phyloP scores from a whole-genome alignment of 2,888 invertebrate genomes.

The Notodonta dromedarius region DNA sequence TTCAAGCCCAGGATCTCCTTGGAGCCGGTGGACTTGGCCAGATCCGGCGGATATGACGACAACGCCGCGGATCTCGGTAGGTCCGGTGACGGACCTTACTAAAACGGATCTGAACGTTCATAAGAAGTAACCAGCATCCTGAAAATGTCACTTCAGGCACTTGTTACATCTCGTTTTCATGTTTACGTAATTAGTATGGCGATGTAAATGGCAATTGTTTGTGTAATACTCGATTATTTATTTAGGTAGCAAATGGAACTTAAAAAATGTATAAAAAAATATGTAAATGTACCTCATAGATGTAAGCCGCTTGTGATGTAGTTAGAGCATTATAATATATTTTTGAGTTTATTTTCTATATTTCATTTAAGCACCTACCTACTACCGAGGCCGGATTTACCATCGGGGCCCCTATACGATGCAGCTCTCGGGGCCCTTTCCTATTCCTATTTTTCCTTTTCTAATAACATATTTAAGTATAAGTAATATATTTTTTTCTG shows the following conservation, averaged over 20 bases:
- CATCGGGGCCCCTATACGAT: too few species aligned
- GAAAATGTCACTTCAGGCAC: background rate
- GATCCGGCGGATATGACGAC: conserved; percentile 62
- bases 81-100: conserved; percentile 66
- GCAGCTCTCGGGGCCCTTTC: too few species aligned
- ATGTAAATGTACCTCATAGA: conserved; percentile 36
- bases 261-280: conserved; percentile 50
- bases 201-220: conserved; percentile 37
- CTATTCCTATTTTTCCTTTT: too few species aligned
- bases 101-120: conserved; percentile 12
- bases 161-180: conserved; percentile 19
- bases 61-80: conserved; percentile 60
- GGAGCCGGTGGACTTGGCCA: conserved; percentile 57
- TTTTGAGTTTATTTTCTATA: background rate
- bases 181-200: conserved; percentile 18
- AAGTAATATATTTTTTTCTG: too few species aligned
- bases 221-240: conserved; percentile 56
- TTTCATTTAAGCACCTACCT: background rate
- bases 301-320: conserved; percentile 31
- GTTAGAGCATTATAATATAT: conserved; percentile 34
- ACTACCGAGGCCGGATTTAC: too few species aligned
- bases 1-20: conserved; percentile 87
- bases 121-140: conserved; percentile 16
- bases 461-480: too few species aligned
- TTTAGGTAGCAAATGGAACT: conserved; percentile 47